Percentiles rank a stretch among this genome's conserved stretches.
phyloP scores from a whole-genome alignment of 2,113 vertebrate genomes.

The Gnathonemus longibarbis region DNA sequence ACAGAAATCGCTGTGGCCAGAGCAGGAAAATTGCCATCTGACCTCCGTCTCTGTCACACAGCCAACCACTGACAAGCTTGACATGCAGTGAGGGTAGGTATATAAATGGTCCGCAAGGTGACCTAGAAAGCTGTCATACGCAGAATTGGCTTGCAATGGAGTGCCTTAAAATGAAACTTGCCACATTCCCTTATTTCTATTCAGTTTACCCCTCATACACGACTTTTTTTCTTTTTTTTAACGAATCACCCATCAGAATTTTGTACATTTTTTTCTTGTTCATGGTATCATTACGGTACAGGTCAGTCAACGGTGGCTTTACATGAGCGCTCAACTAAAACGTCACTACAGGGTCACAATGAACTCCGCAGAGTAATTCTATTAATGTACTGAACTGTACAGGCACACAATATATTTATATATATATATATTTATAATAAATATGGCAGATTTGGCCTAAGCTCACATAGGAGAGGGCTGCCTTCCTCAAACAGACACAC shows the following conservation, averaged over 20 bases:
- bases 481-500: conserved; percentile 18
- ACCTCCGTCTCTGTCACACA: conserved; percentile 43
- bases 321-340: conserved; percentile 47
- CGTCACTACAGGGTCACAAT: conserved; percentile 56
- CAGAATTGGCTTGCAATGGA: conserved; percentile 55
- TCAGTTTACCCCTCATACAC: conserved; percentile 1
- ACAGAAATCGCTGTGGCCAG: conserved; percentile 20
- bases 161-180: conserved; percentile 41
- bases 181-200: conserved; percentile 26
- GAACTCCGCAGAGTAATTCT: conserved; percentile 53
- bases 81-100: conserved; percentile 63
- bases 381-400: conserved; percentile 65
- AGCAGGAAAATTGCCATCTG: conserved; percentile 27
- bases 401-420: conserved; percentile 65
- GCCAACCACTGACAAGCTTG: conserved; percentile 56
- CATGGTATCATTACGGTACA: conserved; percentile 48
- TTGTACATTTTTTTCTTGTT: conserved; percentile 28
- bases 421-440: conserved; percentile 61
- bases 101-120: conserved; percentile 51
- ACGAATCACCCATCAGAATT: conserved; percentile 40
- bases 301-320: conserved; percentile 46
- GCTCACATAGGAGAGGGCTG: conserved; percentile 41
- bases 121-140: conserved; percentile 49
- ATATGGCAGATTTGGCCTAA: conserved; percentile 59
- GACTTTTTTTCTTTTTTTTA: conserved; percentile 18